Base-by-base conservation (phyloP, 2,888 invertebrate genomes). In the Axea sp. region DNA sequence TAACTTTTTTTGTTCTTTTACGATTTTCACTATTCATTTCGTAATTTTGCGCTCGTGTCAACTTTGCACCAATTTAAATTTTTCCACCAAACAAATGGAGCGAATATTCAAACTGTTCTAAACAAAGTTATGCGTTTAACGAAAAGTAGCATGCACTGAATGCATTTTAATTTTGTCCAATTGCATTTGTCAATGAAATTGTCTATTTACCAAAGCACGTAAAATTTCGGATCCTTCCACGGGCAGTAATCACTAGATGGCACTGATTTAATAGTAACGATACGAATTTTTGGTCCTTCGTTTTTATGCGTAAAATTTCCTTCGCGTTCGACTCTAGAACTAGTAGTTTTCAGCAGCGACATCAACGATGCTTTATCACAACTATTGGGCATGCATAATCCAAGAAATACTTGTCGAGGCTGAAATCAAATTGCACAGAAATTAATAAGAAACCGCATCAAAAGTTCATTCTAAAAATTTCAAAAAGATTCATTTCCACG, bases 351-450 rank as follows among this genome's bases (percentile, higher is more conserved):
- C 41, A 87, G 68, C 81, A 87, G 82, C 53, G 87, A 87, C 75
- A 77, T 81, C 67, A 87, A 60, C 11, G 87, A 86, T 14, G 74
- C 47, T 47, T 77, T 81, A 35, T 89, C 89, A 84, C 95, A 95
- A 0, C 92, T 91, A 62, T 89, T 89, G 3, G 95, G 95, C 77
- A 95, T 87, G 82, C 95, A 95, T 82, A 94, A 91, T 4, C 95
- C 95, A 53, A 95, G 88, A 83, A 93, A 90, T 78, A 95, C 88
- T 81, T 91, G 89, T 74, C 93, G 90, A 73, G 91, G 90, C 93
- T 94, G 88, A 15, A 84, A 87, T 41, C 6, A 17, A 43, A 62
- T 43, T 3, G 9, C 2, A 9, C 2, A 8, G 6, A 9, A 8
- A 1, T 28, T 9, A 19, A 19, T 19, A 4, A 4, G 4, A 19